Conservation (phyloP, 2,888 invertebrate genomes). For the Dascillus cervinus region DNA sequence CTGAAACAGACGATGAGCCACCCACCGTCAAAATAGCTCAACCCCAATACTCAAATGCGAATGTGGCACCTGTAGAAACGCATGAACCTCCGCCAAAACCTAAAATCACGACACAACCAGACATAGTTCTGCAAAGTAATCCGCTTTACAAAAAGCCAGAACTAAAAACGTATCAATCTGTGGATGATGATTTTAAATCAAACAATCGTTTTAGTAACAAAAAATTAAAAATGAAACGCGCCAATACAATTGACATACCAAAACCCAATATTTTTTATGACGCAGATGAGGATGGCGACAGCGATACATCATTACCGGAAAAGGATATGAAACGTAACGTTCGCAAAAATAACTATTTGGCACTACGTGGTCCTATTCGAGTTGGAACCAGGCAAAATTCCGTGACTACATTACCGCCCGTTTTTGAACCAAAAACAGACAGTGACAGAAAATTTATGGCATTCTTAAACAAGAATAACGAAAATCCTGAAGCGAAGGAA, state of each 20-base stretch:
- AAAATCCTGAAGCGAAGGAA: slow-evolving; percentile 32
- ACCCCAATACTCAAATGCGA: neutral
- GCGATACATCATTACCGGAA: slow-evolving; percentile 32
- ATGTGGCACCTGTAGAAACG: slow-evolving; percentile 1
- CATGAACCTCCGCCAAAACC: neutral
- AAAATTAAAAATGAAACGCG: slow-evolving; percentile 75
- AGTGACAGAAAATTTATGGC: slow-evolving; percentile 79
- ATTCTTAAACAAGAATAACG: slow-evolving; percentile 68
- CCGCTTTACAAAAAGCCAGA: slow-evolving; percentile 29
- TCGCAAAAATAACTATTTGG: slow-evolving; percentile 39
- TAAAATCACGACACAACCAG: slow-evolving; percentile 1
- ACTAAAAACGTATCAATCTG: neutral
- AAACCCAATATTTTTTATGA: slow-evolving; percentile 50
- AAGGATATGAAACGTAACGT: slow-evolving; percentile 32
- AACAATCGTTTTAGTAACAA: slow-evolving; percentile 50
- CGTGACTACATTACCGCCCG: slow-evolving; percentile 49
- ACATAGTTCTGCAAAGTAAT: slow-evolving; percentile 28
- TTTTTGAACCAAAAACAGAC: slow-evolving; percentile 74
- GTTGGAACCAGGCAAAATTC: slow-evolving; percentile 44
- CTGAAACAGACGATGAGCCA: slow-evolving; percentile 29
- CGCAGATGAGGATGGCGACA: slow-evolving; percentile 45
- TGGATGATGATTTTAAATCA: slow-evolving; percentile 32
- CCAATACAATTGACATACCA: slow-evolving; percentile 84
- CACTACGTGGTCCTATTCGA: slow-evolving; percentile 52
- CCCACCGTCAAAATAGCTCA: slow-evolving; percentile 22